phyloP scores from a whole-genome alignment of 2,797 vertebrate species.

The Brotula barbata region DNA sequence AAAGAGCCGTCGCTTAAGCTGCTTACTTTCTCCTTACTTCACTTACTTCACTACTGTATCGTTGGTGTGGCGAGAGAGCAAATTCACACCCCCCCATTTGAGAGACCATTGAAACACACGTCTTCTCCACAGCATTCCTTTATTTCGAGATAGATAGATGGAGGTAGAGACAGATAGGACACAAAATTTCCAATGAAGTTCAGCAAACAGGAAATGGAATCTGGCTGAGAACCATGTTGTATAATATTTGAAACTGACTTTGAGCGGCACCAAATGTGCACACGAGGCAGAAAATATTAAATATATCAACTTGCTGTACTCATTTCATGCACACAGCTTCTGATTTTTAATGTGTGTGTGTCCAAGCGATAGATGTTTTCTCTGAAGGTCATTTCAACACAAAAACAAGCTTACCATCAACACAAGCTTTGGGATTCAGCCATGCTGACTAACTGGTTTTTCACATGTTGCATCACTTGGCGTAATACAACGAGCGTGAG shows the following conservation, averaged over 20 bases:
- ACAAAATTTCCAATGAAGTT: constrained; percentile 40
- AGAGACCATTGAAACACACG: constrained; percentile 30
- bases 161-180: constrained; percentile 38
- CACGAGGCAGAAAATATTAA: constrained; percentile 11
- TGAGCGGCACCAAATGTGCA: background rate
- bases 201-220: constrained; percentile 24
- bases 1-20: constrained; percentile 61
- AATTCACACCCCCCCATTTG: constrained; percentile 30
- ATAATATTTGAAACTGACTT: constrained; percentile 24
- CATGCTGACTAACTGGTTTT: no score
- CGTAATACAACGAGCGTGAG: no score
- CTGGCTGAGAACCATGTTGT: constrained; percentile 39
- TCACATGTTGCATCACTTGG: no score
- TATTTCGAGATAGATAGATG: constrained; percentile 28
- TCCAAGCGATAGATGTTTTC: no score
- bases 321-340: background rate
- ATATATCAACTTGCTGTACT: background rate
- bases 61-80: constrained; percentile 55
- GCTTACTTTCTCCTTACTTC: no score
- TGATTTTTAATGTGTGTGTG: background rate
- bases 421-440: no score
- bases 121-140: no score
- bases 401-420: no score
- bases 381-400: no score
- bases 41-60: constrained; percentile 15